These are phyloP conservation scores for Rhingia rostrata DNA, from an alignment of 2,888 invertebrate species.

Conservation along the genomic window DNA sequence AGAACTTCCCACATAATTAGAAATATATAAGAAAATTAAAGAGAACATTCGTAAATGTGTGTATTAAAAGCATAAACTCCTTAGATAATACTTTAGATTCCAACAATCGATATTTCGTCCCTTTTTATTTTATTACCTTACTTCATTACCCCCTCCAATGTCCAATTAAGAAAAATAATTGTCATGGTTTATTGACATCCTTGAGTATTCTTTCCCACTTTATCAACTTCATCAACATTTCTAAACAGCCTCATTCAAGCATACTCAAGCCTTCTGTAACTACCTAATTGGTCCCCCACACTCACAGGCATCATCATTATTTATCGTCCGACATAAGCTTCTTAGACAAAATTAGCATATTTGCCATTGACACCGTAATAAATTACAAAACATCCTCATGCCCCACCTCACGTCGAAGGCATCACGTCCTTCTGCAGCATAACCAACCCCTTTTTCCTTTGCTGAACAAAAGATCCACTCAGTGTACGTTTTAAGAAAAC, in stretches of 20 bases:
- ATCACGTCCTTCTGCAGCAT: neutral
- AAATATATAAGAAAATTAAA: no score
- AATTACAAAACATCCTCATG: slow-evolving; percentile 54
- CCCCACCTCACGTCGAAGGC: neutral
- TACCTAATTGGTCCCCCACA: slow-evolving; percentile 46
- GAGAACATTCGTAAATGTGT: no score
- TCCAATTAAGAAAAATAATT: no score
- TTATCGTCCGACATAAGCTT: slow-evolving; percentile 64
- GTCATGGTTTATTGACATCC: no score
- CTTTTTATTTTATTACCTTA: no score
- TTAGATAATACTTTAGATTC: no score
- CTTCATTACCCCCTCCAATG: no score
- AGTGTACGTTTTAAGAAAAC: slow-evolving; percentile 21
- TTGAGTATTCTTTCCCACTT: neutral
- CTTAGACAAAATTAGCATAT: slow-evolving; percentile 71
- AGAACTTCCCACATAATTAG: no score
- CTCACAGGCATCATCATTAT: slow-evolving; percentile 53
- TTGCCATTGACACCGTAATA: slow-evolving; percentile 71
- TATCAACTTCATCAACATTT: slow-evolving; percentile 1
- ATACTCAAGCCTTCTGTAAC: slow-evolving; percentile 45
- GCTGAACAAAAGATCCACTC: slow-evolving; percentile 34
- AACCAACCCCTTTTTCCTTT: neutral
- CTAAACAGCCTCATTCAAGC: slow-evolving; percentile 42
- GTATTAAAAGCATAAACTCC: no score
- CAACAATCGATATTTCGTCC: no score